Conservation (phyloP, 2,113 vertebrate genomes). For the Rhinogobius similis region DNA sequence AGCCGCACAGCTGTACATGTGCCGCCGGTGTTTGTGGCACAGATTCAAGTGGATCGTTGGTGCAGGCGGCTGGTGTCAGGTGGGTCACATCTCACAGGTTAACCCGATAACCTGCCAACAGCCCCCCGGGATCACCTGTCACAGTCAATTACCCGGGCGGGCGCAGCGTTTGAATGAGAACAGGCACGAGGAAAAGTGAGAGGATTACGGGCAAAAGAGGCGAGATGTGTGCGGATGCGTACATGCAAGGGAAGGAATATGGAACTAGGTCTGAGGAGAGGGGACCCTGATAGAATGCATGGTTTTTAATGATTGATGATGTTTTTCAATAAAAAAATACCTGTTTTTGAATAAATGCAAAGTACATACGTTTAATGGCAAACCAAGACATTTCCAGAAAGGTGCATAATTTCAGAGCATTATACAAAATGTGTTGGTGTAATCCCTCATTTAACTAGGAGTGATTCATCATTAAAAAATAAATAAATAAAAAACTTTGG, state of each 20-base stretch:
- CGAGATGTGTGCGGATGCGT: slow-evolving; percentile 17
- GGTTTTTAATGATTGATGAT: no score
- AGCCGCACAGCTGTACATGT: slow-evolving; percentile 19
- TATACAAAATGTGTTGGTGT: no score
- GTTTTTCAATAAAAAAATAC: no score
- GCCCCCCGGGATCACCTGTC: slow-evolving; percentile 64
- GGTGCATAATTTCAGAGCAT: no score
- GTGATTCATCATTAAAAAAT: no score
- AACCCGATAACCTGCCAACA: slow-evolving; percentile 67
- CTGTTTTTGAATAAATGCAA: no score
- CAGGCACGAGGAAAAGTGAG: neutral
- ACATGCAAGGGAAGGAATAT: neutral
- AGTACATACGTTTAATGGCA: no score
- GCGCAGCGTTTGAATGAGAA: slow-evolving; percentile 42
- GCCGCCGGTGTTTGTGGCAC: slow-evolving; percentile 34
- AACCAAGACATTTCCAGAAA: no score
- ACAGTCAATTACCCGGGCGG: slow-evolving; percentile 62
- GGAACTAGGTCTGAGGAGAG: no score
- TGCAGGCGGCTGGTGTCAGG: slow-evolving; percentile 56
- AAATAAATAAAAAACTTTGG: no score
- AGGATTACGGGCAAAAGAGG: slow-evolving; percentile 18
- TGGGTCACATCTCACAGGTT: slow-evolving; percentile 68
- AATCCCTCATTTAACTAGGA: no score
- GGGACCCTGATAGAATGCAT: no score
- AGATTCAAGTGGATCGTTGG: slow-evolving; percentile 47